Evolutionary conservation across 2,888 invertebrate genomes (phyloP).

Genomic region (Lydus trimaculatus): DNA sequence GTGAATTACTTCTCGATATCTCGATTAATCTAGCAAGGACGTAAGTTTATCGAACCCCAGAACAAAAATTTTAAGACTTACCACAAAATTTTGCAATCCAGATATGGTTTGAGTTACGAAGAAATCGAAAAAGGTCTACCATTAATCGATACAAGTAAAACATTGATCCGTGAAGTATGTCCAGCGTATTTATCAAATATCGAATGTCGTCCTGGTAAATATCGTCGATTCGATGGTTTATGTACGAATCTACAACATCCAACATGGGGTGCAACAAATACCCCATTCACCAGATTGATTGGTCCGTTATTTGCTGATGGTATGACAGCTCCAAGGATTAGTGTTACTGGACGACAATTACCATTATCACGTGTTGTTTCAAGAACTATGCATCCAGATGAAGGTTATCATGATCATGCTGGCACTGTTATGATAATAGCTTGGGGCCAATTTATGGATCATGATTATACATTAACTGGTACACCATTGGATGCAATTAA

Average conservation of each 20-base stretch:
- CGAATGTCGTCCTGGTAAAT: slow-evolving; percentile 88
- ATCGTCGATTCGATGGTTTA: slow-evolving; percentile 84
- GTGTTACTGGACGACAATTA: slow-evolving; percentile 77
- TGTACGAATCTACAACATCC: slow-evolving; percentile 90
- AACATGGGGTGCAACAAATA: slow-evolving; percentile 86
- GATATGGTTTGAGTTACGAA: slow-evolving; percentile 84
- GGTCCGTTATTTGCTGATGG: slow-evolving; percentile 87
- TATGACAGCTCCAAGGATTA: slow-evolving; percentile 82
- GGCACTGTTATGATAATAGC: slow-evolving; percentile 93
- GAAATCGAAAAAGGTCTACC: slow-evolving; percentile 89
- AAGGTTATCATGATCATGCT: slow-evolving; percentile 92
- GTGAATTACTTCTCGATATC: slow-evolving; percentile 85
- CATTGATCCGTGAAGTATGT: slow-evolving; percentile 84
- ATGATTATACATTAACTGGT: slow-evolving; percentile 88
- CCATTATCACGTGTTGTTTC: slow-evolving; percentile 87
- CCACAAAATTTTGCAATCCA: slow-evolving; percentile 51
- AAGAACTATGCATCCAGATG: slow-evolving; percentile 90
- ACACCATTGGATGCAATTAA: slow-evolving; percentile 86
- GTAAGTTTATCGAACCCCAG: slow-evolving; percentile 66
- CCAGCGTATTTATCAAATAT: slow-evolving; percentile 88
- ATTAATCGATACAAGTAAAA: slow-evolving; percentile 86
- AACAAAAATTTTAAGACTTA: too few relatives aligned
- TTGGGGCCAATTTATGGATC: slow-evolving; percentile 96
- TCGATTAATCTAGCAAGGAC: slow-evolving; percentile 83
- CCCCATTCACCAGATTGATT: slow-evolving; percentile 82